Percentiles rank a stretch among this genome's conserved stretches.
Conservation (phyloP, 2,797 vertebrate species). For the Apogon hyalosoma region DNA sequence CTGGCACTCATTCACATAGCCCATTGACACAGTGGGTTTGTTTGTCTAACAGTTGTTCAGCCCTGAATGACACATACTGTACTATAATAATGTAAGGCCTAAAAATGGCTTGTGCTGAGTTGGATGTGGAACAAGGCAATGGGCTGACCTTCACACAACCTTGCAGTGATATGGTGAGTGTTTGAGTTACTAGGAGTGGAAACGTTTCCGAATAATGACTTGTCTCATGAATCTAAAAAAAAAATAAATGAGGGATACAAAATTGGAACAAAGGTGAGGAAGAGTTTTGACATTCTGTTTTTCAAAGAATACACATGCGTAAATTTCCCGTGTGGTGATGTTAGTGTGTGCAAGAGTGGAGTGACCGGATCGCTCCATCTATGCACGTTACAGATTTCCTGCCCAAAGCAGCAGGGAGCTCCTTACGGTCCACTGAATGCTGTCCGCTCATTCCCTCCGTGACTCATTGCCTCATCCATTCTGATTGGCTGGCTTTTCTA, state of each 20-base stretch:
- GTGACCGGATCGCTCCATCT: slow-evolving; percentile 40
- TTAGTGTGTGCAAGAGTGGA: slow-evolving; percentile 23
- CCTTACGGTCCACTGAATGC: slow-evolving; percentile 69
- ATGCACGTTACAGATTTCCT: slow-evolving; percentile 28
- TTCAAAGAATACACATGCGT: not conserved
- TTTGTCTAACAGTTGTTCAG: slow-evolving; percentile 50
- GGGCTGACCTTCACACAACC: slow-evolving; percentile 76
- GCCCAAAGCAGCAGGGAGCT: slow-evolving; percentile 62
- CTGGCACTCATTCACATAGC: slow-evolving; percentile 45
- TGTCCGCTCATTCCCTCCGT: slow-evolving; percentile 47
- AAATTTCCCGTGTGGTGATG: slow-evolving; percentile 9
- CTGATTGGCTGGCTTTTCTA: slow-evolving; percentile 73
- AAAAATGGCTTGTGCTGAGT: slow-evolving; percentile 14
- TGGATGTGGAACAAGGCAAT: slow-evolving; percentile 6
- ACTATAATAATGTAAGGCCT: slow-evolving; percentile 16
- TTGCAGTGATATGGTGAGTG: slow-evolving; percentile 41
- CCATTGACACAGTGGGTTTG: slow-evolving; percentile 67
- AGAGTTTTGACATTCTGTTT: not conserved
- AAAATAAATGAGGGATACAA: not conserved
- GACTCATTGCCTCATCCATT: slow-evolving; percentile 65
- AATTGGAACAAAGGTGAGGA: not conserved
- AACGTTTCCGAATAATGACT: slow-evolving; percentile 17
- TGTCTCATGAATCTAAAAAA: slow-evolving; percentile 15
- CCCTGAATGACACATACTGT: slow-evolving; percentile 19
- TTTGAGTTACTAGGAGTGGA: slow-evolving; percentile 30